Evolutionary conservation across 1,140 invertebrate species (phyloP), one percentile per base, ranked within the genome.

Genomic region (Aphidius ervi): DNA sequence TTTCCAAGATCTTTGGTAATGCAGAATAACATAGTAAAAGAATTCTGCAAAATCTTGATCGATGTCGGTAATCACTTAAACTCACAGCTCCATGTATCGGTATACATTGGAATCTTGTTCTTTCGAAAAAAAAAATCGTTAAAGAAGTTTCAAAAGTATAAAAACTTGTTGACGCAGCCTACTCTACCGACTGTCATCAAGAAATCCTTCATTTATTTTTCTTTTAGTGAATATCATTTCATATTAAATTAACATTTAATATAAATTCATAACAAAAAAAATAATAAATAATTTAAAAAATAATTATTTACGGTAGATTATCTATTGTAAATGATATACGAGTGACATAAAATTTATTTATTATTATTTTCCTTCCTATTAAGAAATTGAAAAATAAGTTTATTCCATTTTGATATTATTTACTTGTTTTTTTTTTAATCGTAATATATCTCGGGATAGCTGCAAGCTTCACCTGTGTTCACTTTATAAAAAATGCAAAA

Each of bases 141-240:
- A 23, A 40, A 56, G 20, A 53, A 40, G 20, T 16, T 59, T 61
- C 37, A 46, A 46, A 55, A 61, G 61, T 63, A 46, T 62, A 65
- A 58, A 31, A 31, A 31, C 2, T 31, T 16, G 16, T 16, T 16
- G 16, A 31, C 4, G 4, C 53, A 56, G 62, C 63, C 70, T 71
- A 68, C 68, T 60, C 64, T 71, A 71, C 70, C 70, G 70, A 71
- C 70, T 53, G 59, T 58, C 64, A 61, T 54, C 52, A 61, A 60
- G 4, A 43, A 31, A 43, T 37, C 31, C 40, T 43, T 9, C 9
- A 53, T n/a, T 52, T 52, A 10, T 16, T 50, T 20, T 46, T 60
- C n/a, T n/a, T 9, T 16, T 16, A 16, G 16, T 16, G 1, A 16
- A 16, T 16, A 16, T 1, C 16, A 16, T 16, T 16, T 16, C 16